A percentile compares a stretch with the other conserved stretches of the same genome.
Conservation (phyloP, 1,140 invertebrate genomes). For the Agrypnia vestita region DNA sequence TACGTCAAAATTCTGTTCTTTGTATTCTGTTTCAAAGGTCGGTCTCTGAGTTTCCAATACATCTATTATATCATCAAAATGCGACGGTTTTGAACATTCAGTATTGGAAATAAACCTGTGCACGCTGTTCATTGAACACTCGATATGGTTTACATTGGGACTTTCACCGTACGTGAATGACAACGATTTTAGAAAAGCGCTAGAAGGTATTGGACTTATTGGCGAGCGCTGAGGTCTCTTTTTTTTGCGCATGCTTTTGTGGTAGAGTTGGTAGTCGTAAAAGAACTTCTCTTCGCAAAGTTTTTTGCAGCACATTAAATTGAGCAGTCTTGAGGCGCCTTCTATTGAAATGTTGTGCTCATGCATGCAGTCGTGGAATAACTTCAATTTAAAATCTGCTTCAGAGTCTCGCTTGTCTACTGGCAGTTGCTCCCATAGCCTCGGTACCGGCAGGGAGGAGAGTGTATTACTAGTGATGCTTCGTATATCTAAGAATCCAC, state of each 20-base stretch:
- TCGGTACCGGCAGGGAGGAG: conserved; percentile 25
- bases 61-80: conserved; percentile 4
- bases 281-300: conserved; percentile 29
- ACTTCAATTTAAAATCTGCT: conserved; percentile 11
- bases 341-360: conserved; percentile 28
- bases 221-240: not conserved
- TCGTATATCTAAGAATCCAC: not conserved
- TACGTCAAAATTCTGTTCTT: conserved; percentile 54
- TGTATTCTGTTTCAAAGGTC: conserved; percentile 22
- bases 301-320: conserved; percentile 46
- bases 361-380: conserved; percentile 37
- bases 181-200: conserved; percentile 9
- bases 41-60: conserved; percentile 11
- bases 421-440: conserved; percentile 19
- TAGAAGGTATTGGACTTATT: conserved; percentile 25
- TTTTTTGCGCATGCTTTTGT: conserved; percentile 8
- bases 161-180: conserved; percentile 35
- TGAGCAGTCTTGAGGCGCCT: conserved; percentile 33
- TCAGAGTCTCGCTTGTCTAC: not conserved
- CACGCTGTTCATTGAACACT: not conserved
- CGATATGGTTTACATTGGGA: conserved; percentile 10
- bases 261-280: conserved; percentile 5
- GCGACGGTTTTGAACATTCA: conserved; percentile 3
- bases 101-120: conserved; percentile 5
- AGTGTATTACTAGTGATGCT: conserved; percentile 3